These are phyloP conservation scores for Ostrea edulis DNA, from an alignment of 1,140 invertebrate species.

Conservation along the genomic window DNA sequence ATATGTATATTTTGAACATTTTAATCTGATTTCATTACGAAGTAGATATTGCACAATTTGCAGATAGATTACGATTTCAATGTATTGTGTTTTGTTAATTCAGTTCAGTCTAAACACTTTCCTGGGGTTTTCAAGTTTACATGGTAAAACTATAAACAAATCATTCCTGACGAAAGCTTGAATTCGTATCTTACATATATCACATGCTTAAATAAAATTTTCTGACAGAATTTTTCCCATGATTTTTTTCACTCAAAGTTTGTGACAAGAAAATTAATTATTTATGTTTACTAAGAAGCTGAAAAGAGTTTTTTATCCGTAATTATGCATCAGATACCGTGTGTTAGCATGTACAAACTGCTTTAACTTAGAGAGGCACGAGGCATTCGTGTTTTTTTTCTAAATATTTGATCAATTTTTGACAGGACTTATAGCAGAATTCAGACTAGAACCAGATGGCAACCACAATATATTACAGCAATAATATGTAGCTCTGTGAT, in stretches of 20 bases:
- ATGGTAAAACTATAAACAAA: too few species aligned
- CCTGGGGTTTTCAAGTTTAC: too few species aligned
- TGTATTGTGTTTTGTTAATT: too few species aligned
- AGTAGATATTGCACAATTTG: too few species aligned
- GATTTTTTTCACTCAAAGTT: background rate
- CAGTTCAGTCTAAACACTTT: too few species aligned
- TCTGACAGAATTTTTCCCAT: background rate
- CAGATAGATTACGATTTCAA: too few species aligned
- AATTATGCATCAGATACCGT: slow-evolving; percentile 1
- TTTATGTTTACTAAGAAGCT: background rate
- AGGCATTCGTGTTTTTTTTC: background rate
- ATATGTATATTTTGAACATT: background rate
- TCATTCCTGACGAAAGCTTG: too few species aligned
- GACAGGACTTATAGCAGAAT: background rate
- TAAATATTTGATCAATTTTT: slow-evolving; percentile 37
- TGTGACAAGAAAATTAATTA: background rate
- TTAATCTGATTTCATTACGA: too few species aligned
- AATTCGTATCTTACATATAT: too few species aligned
- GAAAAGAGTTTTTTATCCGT: background rate
- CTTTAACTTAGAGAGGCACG: background rate
- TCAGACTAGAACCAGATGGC: background rate
- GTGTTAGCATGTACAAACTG: background rate
- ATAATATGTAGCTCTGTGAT: slow-evolving; percentile 16
- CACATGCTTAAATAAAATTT: too few species aligned
- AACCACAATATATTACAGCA: background rate